These are phyloP conservation scores for Acrocephalus scirpaceus DNA, from an alignment of 2,797 vertebrate genomes.

Conservation along the genomic window DNA sequence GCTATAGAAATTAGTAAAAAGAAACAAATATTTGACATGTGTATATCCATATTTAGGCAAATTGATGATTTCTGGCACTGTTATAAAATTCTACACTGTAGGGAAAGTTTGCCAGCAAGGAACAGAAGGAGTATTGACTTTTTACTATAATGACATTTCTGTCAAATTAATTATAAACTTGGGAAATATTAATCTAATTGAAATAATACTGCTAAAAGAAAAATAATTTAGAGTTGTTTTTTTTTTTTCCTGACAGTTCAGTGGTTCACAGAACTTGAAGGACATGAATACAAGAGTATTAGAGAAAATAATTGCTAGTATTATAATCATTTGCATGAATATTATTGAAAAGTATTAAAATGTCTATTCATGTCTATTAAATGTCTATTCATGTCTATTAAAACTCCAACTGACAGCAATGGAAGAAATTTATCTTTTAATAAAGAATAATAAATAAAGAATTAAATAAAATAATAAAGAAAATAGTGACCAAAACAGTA, in stretches of 20 bases:
- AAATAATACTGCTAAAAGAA: constrained; percentile 37
- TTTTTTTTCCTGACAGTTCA: neutral
- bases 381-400: neutral
- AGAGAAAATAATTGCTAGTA: neutral
- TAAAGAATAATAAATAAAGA: neutral
- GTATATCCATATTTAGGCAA: constrained; percentile 56
- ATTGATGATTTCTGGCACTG: constrained; percentile 39
- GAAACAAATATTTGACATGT: constrained; percentile 62
- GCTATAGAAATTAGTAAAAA: constrained; percentile 28
- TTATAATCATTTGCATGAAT: neutral
- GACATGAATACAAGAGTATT: neutral
- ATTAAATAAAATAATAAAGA: neutral
- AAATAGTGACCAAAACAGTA: neutral
- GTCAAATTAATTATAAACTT: constrained; percentile 63
- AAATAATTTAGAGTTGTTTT: neutral
- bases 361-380: neutral
- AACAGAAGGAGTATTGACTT: constrained; percentile 70
- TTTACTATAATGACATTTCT: constrained; percentile 61
- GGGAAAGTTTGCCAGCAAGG: constrained; percentile 61
- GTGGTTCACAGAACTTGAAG: constrained; percentile 2
- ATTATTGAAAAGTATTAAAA: neutral
- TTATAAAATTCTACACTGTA: constrained; percentile 27
- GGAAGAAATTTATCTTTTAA: neutral
- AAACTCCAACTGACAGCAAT: neutral
- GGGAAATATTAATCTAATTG: constrained; percentile 57